Percentiles rank a stretch among this genome's conserved stretches.
Conservation (phyloP, 2,113 vertebrate species). For the Pangasianodon gigas region DNA sequence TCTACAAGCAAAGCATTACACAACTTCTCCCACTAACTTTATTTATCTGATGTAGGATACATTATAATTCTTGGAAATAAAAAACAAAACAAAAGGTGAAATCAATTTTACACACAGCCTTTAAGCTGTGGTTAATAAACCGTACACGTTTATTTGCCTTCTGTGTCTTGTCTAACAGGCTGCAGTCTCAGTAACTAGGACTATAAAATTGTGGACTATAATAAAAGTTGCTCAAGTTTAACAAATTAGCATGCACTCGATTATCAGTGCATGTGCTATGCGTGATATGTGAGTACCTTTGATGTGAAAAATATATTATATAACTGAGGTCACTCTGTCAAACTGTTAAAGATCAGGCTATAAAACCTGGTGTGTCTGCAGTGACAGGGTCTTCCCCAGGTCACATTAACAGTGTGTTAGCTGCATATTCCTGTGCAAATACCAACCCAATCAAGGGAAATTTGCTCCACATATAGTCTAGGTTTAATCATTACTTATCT, state of each 20-base stretch:
- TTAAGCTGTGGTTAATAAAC: conserved; percentile 13
- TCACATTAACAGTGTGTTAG: neutral
- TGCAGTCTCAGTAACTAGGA: neutral
- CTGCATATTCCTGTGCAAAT: neutral
- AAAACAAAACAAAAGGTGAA: neutral
- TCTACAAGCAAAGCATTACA: neutral
- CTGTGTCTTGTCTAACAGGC: conserved; percentile 4
- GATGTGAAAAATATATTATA: conserved; percentile 24
- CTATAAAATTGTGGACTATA: neutral
- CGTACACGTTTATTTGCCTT: neutral
- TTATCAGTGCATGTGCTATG: neutral
- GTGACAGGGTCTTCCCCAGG: neutral
- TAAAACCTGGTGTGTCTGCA: neutral
- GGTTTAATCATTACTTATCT: neutral
- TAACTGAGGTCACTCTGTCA: neutral
- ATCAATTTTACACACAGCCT: neutral
- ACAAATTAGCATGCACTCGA: neutral
- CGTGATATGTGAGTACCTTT: neutral
- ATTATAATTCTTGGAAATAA: neutral
- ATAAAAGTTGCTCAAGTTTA: conserved; percentile 12
- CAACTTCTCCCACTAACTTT: neutral
- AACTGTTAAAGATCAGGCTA: neutral
- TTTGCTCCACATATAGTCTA: neutral
- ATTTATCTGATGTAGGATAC: neutral
- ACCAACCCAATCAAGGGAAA: neutral